These are phyloP conservation scores for Benitochromis conjunctus DNA, from an alignment of 2,113 vertebrate genomes.

Conservation along the genomic window DNA sequence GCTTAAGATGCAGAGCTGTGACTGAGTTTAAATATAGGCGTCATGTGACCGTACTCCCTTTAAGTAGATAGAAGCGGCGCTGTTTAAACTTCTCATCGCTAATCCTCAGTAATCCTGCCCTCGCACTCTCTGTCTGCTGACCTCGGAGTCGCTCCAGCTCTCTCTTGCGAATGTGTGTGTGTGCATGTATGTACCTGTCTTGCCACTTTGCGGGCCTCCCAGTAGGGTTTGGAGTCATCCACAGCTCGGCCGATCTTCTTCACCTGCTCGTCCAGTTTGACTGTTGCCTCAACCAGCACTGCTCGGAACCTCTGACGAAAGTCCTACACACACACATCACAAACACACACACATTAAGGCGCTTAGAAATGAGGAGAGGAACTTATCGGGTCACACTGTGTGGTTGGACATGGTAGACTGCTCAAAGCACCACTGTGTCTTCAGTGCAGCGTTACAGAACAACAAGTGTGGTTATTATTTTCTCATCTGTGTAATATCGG, in stretches of 20 bases:
- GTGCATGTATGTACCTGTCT: conserved; percentile 78
- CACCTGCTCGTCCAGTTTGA: conserved; percentile 90
- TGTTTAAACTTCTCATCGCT: conserved; percentile 46
- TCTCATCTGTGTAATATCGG: not conserved
- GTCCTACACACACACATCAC: conserved; percentile 74
- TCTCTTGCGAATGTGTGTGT: not conserved
- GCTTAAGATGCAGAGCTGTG: not conserved
- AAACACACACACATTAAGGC: not conserved
- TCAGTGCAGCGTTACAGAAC: not conserved
- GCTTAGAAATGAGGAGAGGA: not conserved
- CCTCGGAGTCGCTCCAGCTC: not conserved
- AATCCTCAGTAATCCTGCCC: conserved; percentile 25
- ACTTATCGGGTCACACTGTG: not conserved
- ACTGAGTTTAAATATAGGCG: conserved; percentile 48
- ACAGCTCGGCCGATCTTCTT: conserved; percentile 96
- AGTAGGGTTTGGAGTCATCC: conserved; percentile 97
- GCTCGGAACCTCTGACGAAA: conserved; percentile 91
- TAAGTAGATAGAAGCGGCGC: conserved; percentile 44
- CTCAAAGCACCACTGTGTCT: not conserved
- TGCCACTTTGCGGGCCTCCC: conserved; percentile 90
- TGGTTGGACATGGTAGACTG: not conserved
- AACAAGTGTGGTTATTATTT: not conserved
- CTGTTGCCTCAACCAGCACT: conserved; percentile 86
- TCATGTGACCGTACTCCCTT: conserved; percentile 29
- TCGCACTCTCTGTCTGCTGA: conserved; percentile 12